phyloP scores from a whole-genome alignment of 2,113 vertebrate genomes.

The Leptosomus discolor region DNA sequence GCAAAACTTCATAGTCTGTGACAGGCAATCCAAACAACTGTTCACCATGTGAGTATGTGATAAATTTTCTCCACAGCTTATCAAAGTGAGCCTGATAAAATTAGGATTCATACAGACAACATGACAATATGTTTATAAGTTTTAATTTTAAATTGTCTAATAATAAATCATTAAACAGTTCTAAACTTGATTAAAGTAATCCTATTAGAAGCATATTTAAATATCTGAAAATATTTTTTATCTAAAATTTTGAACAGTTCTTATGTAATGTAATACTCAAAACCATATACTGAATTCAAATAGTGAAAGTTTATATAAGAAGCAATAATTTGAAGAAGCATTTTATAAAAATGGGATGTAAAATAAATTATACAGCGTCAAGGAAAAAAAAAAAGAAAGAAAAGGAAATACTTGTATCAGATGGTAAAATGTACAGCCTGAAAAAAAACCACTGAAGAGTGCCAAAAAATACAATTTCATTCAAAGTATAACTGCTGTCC shows the following conservation, averaged over 20 bases:
- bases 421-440: neutral
- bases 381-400: too few relatives aligned
- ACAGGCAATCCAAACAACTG: conserved; percentile 79
- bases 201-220: neutral
- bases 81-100: conserved; percentile 73
- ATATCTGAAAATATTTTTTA: neutral
- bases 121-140: neutral
- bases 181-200: neutral
- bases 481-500: neutral
- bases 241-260: neutral
- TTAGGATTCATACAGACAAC: neutral
- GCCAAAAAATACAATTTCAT: neutral
- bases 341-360: neutral
- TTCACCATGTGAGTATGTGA: conserved; percentile 76
- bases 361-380: neutral
- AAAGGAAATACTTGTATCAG: neutral
- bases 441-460: neutral
- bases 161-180: neutral
- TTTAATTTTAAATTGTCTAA: neutral
- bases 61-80: conserved; percentile 78
- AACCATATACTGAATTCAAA: neutral
- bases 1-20: conserved; percentile 75
- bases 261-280: neutral
- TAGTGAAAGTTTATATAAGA: neutral
- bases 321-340: neutral